Evolutionary conservation across 2,113 vertebrate genomes (phyloP), one percentile per base, ranked within the genome.

Genomic region (Centropus unirufus): DNA sequence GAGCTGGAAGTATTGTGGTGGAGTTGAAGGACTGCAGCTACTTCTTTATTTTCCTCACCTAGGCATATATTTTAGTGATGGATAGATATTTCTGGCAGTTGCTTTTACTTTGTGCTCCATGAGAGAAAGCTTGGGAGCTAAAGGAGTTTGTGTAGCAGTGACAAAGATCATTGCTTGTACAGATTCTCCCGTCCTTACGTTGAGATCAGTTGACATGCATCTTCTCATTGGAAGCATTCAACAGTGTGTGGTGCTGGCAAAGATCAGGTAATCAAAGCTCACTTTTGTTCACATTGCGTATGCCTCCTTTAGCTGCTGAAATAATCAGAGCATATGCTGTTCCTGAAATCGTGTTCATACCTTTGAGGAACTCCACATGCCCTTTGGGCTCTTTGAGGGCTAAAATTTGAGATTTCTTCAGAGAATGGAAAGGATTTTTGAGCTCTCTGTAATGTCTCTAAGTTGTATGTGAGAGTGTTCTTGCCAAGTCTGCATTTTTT

Each of bases 271-370:
- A 81, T 86, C 44, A 92, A 94, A 94, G 66, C 88, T 81, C 19
- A 0, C 58, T 36, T 16, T 77, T 14, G 1, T 63, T 66, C 44
- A 1, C 34, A 5, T 70, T 1, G 0, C 57, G 4, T n/a, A 17
- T 15, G 58, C 44, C 63, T 94, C 39, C 78, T 83, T 52, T 76
- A 68, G 85, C 85, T 68, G 66, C 85, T 34, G 76, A 46, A 72
- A 90, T 86, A 83, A 95, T 90, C 76, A 78, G 92, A 83, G 84
- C 12, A 2, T 66, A 27, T 34, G 64, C 87, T 55, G 57, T 64
- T 47, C 58, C 79, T 27, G 85, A 86, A 58, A 93, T 78, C 68
- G 61, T 40, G 17, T 7, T 78, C 80, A 1, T 72, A 7, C 55
- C 62, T 94, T 83, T 90, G 83, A 94, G 86, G 58, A 94, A 26